These are phyloP conservation scores for Lepidothrix coronata DNA, from an alignment of 2,113 vertebrate genomes.

Conservation along the genomic window DNA sequence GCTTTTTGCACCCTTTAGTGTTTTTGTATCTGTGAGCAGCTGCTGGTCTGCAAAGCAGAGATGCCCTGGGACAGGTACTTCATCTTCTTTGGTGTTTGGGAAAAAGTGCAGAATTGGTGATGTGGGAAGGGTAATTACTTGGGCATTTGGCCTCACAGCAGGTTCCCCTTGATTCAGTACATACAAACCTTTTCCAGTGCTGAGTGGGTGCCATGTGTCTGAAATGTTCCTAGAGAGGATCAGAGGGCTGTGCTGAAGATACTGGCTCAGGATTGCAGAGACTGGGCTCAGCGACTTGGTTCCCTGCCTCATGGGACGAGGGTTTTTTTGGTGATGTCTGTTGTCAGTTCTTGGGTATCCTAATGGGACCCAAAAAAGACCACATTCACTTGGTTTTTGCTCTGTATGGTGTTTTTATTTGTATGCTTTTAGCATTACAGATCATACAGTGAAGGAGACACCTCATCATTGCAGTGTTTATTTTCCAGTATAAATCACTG, in stretches of 20 bases:
- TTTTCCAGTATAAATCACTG: background rate
- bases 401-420: background rate
- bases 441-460: background rate
- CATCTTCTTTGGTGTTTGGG: background rate
- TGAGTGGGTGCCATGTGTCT: background rate
- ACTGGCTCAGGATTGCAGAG: background rate
- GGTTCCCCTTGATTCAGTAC: background rate
- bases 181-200: background rate
- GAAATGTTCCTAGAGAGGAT: background rate
- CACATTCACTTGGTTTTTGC: background rate
- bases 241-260: background rate
- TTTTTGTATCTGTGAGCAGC: background rate
- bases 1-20: background rate
- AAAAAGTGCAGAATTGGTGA: background rate
- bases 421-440: background rate
- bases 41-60: background rate
- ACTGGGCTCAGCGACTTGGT: background rate
- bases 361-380: background rate
- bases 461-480: background rate
- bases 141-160: background rate
- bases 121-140: background rate
- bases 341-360: background rate
- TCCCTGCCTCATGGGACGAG: fast-evolving
- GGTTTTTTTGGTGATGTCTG: background rate
- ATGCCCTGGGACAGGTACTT: background rate